These are phyloP conservation scores for Salminus brasiliensis DNA, from an alignment of 2,113 vertebrate genomes.

Conservation along the genomic window DNA sequence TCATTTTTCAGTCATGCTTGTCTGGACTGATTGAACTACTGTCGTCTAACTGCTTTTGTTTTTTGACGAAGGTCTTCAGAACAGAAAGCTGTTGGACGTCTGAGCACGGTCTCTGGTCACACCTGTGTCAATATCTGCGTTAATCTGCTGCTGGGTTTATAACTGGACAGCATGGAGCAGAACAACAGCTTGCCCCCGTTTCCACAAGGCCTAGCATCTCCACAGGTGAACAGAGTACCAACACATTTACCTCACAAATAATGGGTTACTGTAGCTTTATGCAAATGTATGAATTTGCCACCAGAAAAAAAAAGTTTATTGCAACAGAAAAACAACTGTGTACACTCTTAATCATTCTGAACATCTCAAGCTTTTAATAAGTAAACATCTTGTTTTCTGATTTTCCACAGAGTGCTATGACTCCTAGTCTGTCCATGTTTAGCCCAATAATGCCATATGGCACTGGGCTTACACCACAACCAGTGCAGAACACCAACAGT, in stretches of 20 bases:
- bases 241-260: background rate
- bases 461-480: conserved; percentile 94
- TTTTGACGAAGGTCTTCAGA: background rate
- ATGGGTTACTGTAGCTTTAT: no score
- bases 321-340: no score
- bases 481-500: conserved; percentile 92
- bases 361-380: background rate
- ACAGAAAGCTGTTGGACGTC: conserved; percentile 12
- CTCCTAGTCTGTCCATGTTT: conserved; percentile 90
- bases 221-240: conserved; percentile 80
- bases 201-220: conserved; percentile 91
- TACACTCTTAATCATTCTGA: no score
- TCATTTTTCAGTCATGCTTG: no score
- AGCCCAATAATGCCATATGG: conserved; percentile 98
- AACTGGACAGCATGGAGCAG: conserved; percentile 87
- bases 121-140: background rate
- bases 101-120: background rate
- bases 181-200: conserved; percentile 93
- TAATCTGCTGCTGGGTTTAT: conserved; percentile 48
- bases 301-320: no score
- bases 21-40: background rate
- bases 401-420: conserved; percentile 87
- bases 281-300: no score
- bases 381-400: background rate
- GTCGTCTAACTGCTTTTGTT: background rate